Base-by-base conservation (phyloP, 2,113 vertebrate genomes). In the Heliornis fulica region DNA sequence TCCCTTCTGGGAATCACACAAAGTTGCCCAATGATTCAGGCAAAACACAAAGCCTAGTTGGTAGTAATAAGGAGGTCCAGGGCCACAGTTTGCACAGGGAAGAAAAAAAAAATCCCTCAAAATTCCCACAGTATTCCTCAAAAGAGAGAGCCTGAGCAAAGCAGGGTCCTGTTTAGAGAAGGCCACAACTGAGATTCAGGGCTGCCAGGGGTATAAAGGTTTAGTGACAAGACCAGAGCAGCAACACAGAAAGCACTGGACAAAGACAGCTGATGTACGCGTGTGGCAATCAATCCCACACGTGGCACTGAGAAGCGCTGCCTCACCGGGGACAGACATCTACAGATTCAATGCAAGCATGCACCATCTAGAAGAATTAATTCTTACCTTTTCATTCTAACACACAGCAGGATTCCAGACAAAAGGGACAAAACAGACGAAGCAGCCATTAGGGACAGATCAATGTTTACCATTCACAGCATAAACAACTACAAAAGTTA, bases 341-440 rank as follows among this genome's bases (percentile, higher is more conserved):
- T 97, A 98, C 97, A 94, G 76, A 97, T 93, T 97, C 83, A 96
- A 96, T 20, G 89, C 79, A 92, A 98, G 98, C 99, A 99, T 99
- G 99, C 99, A 99, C 97, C 98, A 98, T 98, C 98, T 98, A 98
- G 97, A 99, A 99, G 98, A 97, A 98, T 98, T 96, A 97, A 98
- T 96, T 98, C 99, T 99, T 99, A 99, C 99, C 99, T 99, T 99
- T 98, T 99, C 99, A 99, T 99, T 99, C 99, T 99, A 99, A 99
- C 98, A 99, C 98, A 99, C 98, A 99, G 99, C 99, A 99, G 99
- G 99, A 98, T 99, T 99, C 99, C 99, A 99, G 98, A 99, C 98
- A 99, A 99, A 98, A 99, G 98, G 99, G 97, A 98, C 97, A 99
- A 99, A 98, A 99, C 98, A 99, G 99, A 99, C 96, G 98, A 99